Conservation (phyloP, 2,888 invertebrate genomes). For the Sepioteuthis lessoniana region DNA sequence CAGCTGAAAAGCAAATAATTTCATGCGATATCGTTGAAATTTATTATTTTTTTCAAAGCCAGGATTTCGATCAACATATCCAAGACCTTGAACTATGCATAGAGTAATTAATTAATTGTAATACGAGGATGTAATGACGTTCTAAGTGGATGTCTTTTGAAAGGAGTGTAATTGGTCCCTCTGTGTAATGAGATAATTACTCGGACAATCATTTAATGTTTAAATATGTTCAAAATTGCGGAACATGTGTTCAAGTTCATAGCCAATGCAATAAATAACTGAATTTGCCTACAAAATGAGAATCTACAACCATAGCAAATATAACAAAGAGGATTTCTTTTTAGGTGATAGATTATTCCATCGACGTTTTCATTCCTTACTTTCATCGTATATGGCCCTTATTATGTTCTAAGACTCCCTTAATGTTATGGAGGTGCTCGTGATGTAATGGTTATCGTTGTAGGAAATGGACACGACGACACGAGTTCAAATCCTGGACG, state of each 20-base stretch:
- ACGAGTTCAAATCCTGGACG: no score
- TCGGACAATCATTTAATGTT: neutral
- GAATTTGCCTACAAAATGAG: no score
- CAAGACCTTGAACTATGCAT: neutral
- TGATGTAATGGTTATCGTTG: no score
- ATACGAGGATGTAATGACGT: neutral
- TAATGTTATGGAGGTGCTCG: no score
- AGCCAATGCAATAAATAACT: neutral
- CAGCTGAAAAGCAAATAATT: neutral
- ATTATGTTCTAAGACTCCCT: no score
- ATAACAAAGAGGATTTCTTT: no score
- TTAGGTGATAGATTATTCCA: no score
- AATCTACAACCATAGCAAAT: no score
- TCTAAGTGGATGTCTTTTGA: neutral
- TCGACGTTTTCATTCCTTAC: no score
- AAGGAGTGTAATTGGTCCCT: neutral
- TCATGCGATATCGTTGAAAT: neutral
- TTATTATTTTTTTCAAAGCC: neutral
- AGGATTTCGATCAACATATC: neutral
- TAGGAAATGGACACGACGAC: no score
- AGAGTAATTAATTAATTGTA: neutral
- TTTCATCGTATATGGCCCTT: no score
- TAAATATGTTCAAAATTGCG: constrained; percentile 5
- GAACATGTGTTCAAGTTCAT: neutral
- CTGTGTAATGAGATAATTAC: neutral